These are phyloP conservation scores for Phaethornis superciliosus DNA, from an alignment of 2,113 vertebrate species.

Conservation along the genomic window DNA sequence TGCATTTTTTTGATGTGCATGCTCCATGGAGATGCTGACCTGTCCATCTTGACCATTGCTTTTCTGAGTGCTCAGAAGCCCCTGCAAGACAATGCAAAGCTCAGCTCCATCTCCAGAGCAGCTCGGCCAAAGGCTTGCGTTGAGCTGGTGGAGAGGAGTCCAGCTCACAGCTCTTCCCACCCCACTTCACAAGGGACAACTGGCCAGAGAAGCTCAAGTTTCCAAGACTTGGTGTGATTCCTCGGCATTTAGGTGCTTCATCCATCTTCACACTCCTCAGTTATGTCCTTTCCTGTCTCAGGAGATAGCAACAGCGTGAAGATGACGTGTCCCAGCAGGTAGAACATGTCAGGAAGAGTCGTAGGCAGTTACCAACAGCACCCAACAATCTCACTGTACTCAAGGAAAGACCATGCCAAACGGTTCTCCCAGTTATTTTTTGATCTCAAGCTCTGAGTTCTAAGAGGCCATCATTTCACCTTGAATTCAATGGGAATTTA, in stretches of 20 bases:
- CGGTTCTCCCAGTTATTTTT: not conserved
- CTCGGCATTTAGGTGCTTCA: not conserved
- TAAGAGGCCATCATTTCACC: not conserved
- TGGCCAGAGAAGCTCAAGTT: not conserved
- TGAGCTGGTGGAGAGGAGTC: not conserved
- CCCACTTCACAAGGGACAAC: not conserved
- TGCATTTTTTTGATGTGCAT: not conserved
- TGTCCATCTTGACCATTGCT: not conserved
- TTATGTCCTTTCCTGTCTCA: not conserved
- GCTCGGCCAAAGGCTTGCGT: not conserved
- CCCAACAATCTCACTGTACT: not conserved
- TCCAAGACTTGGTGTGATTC: not conserved
- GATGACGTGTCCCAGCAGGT: not conserved
- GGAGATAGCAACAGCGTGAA: not conserved
- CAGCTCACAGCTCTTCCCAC: not conserved
- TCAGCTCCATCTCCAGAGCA: not conserved
- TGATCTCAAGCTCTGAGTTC: not conserved
- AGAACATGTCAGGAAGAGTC: not conserved
- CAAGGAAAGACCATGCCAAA: not conserved
- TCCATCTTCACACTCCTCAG: not conserved
- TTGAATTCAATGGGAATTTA: not conserved
- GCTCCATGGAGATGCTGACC: conserved; percentile 10
- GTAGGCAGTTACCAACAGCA: not conserved
- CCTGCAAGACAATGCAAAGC: not conserved
- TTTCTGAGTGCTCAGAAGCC: conserved; percentile 14